Evolutionary conservation across 2,113 vertebrate genomes (phyloP).

Genomic region (Otus sunia): DNA sequence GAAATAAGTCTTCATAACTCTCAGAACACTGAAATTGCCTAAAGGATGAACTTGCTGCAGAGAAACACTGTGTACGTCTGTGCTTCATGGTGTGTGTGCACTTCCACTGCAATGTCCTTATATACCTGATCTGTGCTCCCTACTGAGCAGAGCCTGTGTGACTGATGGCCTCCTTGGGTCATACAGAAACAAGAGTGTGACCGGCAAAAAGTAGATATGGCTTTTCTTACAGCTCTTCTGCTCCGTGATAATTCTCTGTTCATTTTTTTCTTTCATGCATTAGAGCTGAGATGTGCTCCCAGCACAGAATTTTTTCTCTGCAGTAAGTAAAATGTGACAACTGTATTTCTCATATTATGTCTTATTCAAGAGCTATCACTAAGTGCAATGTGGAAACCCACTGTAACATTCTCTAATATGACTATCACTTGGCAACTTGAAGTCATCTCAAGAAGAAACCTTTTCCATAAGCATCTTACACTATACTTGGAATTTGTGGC

Average conservation of each 20-base stretch:
- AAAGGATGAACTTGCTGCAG: background rate
- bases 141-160: background rate
- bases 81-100: background rate
- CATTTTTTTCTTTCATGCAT: background rate
- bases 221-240: background rate
- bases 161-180: background rate
- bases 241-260: background rate
- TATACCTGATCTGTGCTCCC: background rate
- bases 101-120: background rate
- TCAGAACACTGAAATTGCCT: background rate
- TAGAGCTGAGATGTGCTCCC: background rate
- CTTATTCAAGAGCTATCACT: background rate
- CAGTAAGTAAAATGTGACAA: background rate
- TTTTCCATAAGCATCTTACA: background rate
- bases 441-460: background rate
- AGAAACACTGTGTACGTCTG: background rate
- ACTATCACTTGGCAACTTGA: background rate
- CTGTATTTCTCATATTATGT: background rate
- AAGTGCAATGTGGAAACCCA: background rate
- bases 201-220: background rate
- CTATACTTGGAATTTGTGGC: background rate
- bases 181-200: background rate
- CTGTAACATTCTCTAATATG: background rate
- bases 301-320: background rate
- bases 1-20: background rate